phyloP scores from a whole-genome alignment of 2,888 invertebrate species.

The Yponomeuta sedellus region DNA sequence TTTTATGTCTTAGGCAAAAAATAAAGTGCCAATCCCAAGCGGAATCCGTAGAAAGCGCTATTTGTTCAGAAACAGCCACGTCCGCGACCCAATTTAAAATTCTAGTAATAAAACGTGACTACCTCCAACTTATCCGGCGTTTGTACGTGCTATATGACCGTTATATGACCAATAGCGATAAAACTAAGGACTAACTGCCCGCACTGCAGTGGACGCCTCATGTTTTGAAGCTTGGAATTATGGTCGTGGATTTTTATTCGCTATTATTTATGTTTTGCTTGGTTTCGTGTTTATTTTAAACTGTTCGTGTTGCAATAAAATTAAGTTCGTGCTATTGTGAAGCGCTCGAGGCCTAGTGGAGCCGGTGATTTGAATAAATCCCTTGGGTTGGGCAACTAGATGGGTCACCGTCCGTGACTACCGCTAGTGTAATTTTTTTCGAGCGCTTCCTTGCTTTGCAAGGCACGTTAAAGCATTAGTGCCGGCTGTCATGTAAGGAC shows the following conservation, averaged over 20 bases:
- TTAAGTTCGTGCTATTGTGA: too few species aligned
- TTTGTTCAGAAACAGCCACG: constrained; percentile 3
- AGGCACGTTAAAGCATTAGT: too few species aligned
- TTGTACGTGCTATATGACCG: constrained; percentile 12
- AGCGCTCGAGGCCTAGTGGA: too few species aligned
- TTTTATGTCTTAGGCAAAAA: not conserved
- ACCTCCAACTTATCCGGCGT: not conserved
- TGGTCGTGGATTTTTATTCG: not conserved
- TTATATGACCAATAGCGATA: constrained; percentile 3
- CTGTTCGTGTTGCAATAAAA: not conserved
- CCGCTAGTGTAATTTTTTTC: too few species aligned
- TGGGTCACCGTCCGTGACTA: too few species aligned
- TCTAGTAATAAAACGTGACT: constrained; percentile 14
- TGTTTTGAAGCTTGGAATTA: not conserved
- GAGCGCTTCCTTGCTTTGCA: too few species aligned
- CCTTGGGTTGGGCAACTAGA: too few species aligned
- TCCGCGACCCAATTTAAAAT: constrained; percentile 12
- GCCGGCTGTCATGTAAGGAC: too few species aligned
- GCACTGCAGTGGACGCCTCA: not conserved
- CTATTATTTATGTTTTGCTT: not conserved
- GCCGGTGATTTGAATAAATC: too few species aligned
- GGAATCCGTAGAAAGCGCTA: not conserved
- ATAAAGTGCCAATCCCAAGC: not conserved
- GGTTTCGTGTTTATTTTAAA: not conserved
- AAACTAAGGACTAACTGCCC: constrained; percentile 3